phyloP scores from a whole-genome alignment of 37 sponge, comb jelly and placozoan genomes.

The Beroe forskalii region DNA sequence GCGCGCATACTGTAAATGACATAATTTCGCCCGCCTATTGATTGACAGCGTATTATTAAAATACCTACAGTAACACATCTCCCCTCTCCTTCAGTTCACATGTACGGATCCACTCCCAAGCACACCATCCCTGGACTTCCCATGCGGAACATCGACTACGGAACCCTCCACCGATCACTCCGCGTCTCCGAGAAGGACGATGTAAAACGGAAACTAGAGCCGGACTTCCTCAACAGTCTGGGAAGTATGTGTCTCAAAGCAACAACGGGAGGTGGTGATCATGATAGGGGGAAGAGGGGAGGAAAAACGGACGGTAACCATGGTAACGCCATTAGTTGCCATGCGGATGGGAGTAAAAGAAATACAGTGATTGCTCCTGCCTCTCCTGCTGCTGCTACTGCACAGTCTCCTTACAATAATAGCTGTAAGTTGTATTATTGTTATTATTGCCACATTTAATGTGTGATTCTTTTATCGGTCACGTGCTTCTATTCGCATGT shows the following conservation, averaged over 20 bases:
- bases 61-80: too few relatives aligned
- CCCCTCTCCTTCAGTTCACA: neutral
- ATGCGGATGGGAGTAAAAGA: neutral
- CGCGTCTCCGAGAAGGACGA: neutral
- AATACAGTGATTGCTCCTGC: neutral
- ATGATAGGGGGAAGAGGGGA: neutral
- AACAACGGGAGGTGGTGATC: neutral
- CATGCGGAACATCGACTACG: constrained; percentile 53
- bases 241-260: constrained; percentile 35
- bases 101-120: neutral
- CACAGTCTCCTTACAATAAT: neutral
- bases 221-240: constrained; percentile 33
- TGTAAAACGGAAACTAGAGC: constrained; percentile 46
- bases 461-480: too few relatives aligned
- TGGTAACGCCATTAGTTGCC: constrained; percentile 43
- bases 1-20: too few relatives aligned
- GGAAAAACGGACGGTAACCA: neutral
- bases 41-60: too few relatives aligned
- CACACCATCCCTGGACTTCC: constrained; percentile 17
- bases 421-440: neutral
- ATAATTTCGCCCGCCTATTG: too few relatives aligned
- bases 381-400: neutral
- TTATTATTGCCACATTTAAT: too few relatives aligned
- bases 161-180: neutral
- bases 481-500: too few relatives aligned